phyloP scores from a whole-genome alignment of 1,140 invertebrate genomes.

The Ditylenchus dipsaci region DNA sequence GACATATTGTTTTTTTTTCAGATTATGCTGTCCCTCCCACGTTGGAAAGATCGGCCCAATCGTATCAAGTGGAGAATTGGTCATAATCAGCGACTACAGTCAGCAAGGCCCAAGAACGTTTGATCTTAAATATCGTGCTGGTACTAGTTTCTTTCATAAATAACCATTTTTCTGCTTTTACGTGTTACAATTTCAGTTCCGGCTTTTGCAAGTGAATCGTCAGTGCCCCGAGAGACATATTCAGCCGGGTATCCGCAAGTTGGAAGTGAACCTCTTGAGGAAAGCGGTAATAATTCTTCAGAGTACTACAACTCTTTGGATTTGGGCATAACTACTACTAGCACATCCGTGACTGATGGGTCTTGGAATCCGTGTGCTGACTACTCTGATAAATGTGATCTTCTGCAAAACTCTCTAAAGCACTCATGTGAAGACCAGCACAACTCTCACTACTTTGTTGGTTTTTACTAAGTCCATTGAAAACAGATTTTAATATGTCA shows the following conservation, averaged over 20 bases:
- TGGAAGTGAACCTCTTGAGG: no score
- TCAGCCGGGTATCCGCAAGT: no score
- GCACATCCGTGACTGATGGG: background rate
- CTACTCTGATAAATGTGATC: background rate
- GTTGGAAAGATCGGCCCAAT: background rate
- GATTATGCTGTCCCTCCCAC: background rate
- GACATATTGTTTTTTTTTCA: background rate
- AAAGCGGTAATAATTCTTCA: no score
- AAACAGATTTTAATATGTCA: no score
- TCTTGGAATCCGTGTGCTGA: background rate
- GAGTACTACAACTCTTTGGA: no score
- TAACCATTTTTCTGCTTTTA: no score
- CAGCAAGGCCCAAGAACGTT: background rate
- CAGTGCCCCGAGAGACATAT: no score
- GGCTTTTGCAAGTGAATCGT: no score
- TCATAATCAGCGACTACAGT: background rate
- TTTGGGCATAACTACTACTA: no score
- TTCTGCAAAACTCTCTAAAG: background rate
- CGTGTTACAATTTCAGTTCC: no score
- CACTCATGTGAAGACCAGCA: background rate
- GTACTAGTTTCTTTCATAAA: background rate
- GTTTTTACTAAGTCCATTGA: no score
- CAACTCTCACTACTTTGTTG: background rate
- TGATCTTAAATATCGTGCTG: background rate
- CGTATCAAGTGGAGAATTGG: background rate